Evolutionary conservation across 2,797 vertebrate genomes (phyloP), one percentile per base, ranked within the genome.

Genomic region (Spinus pinus): DNA sequence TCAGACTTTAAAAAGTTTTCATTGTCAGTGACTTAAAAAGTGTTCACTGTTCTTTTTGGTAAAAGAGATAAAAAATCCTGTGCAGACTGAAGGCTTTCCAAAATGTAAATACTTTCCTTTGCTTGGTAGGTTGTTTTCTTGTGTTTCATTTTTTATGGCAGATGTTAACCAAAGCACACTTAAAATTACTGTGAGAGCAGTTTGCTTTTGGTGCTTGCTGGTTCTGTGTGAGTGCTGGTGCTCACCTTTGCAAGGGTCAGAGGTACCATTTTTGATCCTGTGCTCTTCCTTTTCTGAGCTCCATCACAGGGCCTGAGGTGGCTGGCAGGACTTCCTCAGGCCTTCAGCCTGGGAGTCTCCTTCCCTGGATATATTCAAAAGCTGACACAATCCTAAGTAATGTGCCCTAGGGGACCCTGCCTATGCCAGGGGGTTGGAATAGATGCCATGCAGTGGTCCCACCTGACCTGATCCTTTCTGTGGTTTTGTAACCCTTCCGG

Each of bases 291-390:
- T 0, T 60, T 58, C 20, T 0, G 3, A 58, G 39, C 13, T 84
- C 28, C 22, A 3, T 42, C 0, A 1, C 5, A 46, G 70, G 12
- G 66, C 35, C 19, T 4, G 23, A n/a, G n/a, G 31, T 2, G 2
- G n/a, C 49, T 14, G 2, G n/a, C 60, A 82, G 20, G 14, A 2
- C 20, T 58, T 71, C 41, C 31, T 81, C 5, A 8, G 57, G 31
- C 18, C 57, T 65, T 77, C 14, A 58, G 23, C 46, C 12, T 42
- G 31, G 27, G 31, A 66, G 12, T 42, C 33, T 90, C 23, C 41
- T 54, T 84, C 33, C 31, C 41, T 42, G 53, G 53, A 9, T 72
- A 37, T 42, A 47, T 72, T 66, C 41, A 79, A 72, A 79, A 72
- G 60, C 35, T 72, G 13, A n/a, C 22, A 33, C 46, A 60, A 21